A percentile compares a stretch with the other conserved stretches of the same genome.
Evolutionary conservation across 2,888 invertebrate genomes (phyloP).

Genomic region (Deilephila elpenor): DNA sequence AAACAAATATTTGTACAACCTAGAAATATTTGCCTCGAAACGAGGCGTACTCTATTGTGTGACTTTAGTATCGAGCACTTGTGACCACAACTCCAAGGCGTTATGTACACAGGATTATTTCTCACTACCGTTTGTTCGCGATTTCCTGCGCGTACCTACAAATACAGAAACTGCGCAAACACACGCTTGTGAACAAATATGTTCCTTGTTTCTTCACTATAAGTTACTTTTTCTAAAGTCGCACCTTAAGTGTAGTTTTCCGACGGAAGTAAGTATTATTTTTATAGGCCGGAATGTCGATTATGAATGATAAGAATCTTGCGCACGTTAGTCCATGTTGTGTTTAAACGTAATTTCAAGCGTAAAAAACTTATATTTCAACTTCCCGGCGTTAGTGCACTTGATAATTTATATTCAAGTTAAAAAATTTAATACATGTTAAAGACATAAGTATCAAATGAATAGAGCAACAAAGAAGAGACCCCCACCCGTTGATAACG

Average conservation of each 20-base stretch:
- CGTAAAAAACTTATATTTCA: not conserved
- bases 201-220: too few relatives aligned
- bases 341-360: not conserved
- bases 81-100: slow-evolving; percentile 19
- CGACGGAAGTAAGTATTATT: not conserved
- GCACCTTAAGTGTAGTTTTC: not conserved
- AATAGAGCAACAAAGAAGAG: not conserved
- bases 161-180: slow-evolving; percentile 27
- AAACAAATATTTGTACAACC: slow-evolving; percentile 14
- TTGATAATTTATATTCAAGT: too few relatives aligned
- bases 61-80: slow-evolving; percentile 16
- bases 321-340: not conserved
- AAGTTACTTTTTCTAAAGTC: not conserved
- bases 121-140: slow-evolving; percentile 22
- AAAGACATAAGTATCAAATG: too few relatives aligned
- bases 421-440: too few relatives aligned
- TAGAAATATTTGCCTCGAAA: slow-evolving; percentile 16
- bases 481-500: not conserved
- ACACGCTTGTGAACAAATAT: not conserved
- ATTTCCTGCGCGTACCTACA: slow-evolving; percentile 1
- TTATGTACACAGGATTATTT: slow-evolving; percentile 12
- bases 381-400: too few relatives aligned
- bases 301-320: slow-evolving; percentile 2
- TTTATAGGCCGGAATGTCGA: not conserved
- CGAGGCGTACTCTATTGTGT: not conserved